These are phyloP conservation scores for Acanthosoma haemorrhoidale DNA, from an alignment of 2,888 invertebrate genomes.

Conservation along the genomic window DNA sequence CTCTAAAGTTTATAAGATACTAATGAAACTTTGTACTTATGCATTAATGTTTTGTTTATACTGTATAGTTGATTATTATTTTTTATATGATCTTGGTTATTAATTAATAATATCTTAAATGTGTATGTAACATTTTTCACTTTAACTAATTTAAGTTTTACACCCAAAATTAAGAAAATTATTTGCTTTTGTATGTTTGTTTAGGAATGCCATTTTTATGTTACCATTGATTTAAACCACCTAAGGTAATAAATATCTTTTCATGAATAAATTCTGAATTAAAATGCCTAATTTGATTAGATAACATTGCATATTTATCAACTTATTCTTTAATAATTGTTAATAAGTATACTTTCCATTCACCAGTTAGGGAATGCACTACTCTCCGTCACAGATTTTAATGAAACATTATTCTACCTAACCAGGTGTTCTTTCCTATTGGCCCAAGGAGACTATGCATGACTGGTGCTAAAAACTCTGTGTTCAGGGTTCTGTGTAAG, in stretches of 20 bases:
- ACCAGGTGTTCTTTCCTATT: too few species aligned
- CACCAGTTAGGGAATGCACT: too few species aligned
- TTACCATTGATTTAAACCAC: slow-evolving; percentile 21
- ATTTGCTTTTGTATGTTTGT: slow-evolving; percentile 11
- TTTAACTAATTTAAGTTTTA: not conserved
- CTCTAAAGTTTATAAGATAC: not conserved
- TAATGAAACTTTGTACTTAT: not conserved
- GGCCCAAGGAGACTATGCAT: too few species aligned
- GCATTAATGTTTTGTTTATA: slow-evolving; percentile 16
- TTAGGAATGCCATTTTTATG: slow-evolving; percentile 29
- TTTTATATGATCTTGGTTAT: not conserved
- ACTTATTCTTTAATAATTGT: too few species aligned
- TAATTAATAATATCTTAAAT: not conserved
- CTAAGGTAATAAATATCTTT: slow-evolving; percentile 15
- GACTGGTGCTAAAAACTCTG: too few species aligned
- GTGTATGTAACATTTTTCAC: not conserved
- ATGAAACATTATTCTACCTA: too few species aligned
- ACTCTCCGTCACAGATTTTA: too few species aligned
- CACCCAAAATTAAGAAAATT: not conserved
- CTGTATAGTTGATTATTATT: not conserved
- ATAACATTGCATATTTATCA: too few species aligned
- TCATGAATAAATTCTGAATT: not conserved
- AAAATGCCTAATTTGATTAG: too few species aligned
- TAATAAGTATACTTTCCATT: too few species aligned
- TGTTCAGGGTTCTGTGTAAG: too few species aligned